Percentiles rank a stretch among this genome's conserved stretches.
phyloP scores from a whole-genome alignment of 1,140 invertebrate genomes.

The Neuroterus valhalla region DNA sequence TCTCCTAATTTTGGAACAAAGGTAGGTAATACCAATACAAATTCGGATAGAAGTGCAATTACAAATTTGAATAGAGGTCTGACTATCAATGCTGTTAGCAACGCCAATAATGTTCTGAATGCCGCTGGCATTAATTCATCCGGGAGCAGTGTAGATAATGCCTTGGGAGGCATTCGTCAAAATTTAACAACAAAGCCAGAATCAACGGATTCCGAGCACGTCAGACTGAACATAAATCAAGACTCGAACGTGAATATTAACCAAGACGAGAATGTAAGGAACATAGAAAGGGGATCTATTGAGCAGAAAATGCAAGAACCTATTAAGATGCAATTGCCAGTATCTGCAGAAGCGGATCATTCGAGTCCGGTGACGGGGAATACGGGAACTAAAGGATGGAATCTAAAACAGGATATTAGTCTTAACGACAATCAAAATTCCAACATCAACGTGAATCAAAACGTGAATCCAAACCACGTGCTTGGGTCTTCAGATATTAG shows the following conservation, averaged over 20 bases:
- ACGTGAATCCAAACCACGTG: background rate
- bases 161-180: background rate
- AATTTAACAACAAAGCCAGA: background rate
- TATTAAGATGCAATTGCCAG: conserved; percentile 54
- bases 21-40: background rate
- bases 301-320: conserved; percentile 28
- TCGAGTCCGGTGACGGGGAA: conserved; percentile 32
- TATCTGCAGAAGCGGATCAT: conserved; percentile 16
- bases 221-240: background rate
- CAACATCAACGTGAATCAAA: background rate
- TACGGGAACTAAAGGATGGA: conserved; percentile 7
- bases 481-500: background rate
- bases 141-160: background rate
- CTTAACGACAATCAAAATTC: conserved; percentile 15
- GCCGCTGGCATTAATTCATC: background rate
- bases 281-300: background rate
- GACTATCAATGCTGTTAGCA: background rate
- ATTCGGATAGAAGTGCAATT: background rate
- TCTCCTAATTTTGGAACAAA: background rate
- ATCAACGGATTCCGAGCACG: background rate
- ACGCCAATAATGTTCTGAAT: background rate
- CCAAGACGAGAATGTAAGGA: conserved; percentile 39
- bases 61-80: background rate
- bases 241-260: conserved; percentile 19
- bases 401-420: conserved; percentile 13